phyloP scores from a whole-genome alignment of 1,140 invertebrate genomes.

The Sminthurinus signatus region DNA sequence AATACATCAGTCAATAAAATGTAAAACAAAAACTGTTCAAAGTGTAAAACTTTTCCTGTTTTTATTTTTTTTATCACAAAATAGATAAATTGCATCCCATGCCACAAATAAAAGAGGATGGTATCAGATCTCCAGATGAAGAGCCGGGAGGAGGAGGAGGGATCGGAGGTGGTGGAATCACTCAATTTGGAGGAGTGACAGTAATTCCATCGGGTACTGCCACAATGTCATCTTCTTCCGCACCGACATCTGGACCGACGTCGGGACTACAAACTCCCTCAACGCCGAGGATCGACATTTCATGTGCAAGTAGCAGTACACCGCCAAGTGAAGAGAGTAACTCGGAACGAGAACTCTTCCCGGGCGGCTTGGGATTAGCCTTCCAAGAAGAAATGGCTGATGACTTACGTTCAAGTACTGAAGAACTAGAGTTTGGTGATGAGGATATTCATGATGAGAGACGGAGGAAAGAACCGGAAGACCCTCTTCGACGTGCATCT shows the following conservation, averaged over 20 bases:
- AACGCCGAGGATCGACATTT: slow-evolving; percentile 78
- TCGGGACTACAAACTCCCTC: slow-evolving; percentile 58
- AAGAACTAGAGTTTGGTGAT: slow-evolving; percentile 37
- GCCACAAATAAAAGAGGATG: slow-evolving; percentile 32
- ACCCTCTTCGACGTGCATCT: slow-evolving; percentile 40
- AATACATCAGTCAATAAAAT: too few relatives aligned
- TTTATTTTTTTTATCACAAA: background rate
- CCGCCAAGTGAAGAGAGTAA: slow-evolving; percentile 71
- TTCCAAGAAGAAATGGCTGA: slow-evolving; percentile 70
- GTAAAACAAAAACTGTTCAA: too few relatives aligned
- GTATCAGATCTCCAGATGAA: slow-evolving; percentile 11
- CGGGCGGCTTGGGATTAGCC: slow-evolving; percentile 50
- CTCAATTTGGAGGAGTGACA: slow-evolving; percentile 24
- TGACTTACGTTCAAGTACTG: slow-evolving; percentile 65
- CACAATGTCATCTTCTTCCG: slow-evolving; percentile 32
- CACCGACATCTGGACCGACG: slow-evolving; percentile 33
- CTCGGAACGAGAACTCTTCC: slow-evolving; percentile 63
- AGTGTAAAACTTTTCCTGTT: too few relatives aligned
- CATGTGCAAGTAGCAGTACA: slow-evolving; percentile 76
- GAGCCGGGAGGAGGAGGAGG: slow-evolving; percentile 13
- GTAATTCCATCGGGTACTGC: slow-evolving; percentile 20
- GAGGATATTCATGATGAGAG: slow-evolving; percentile 47
- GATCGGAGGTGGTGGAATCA: too few relatives aligned
- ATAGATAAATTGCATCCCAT: slow-evolving; percentile 21
- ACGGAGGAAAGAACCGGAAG: slow-evolving; percentile 37